phyloP scores from a whole-genome alignment of 2,888 invertebrate species.

The Limnephilus lunatus region DNA sequence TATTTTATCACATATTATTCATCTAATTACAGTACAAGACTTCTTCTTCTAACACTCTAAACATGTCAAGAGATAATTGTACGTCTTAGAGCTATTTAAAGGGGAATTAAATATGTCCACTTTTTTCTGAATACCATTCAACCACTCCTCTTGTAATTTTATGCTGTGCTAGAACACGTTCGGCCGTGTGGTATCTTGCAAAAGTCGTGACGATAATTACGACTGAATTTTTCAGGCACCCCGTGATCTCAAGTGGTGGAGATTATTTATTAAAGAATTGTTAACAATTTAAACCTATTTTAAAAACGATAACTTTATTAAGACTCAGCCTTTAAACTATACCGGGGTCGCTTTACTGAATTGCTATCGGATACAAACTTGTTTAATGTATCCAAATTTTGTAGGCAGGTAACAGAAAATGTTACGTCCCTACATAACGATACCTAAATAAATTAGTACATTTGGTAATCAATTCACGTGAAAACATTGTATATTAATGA shows the following conservation, averaged over 20 bases:
- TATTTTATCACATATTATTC: too few species aligned
- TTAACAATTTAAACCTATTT: not conserved
- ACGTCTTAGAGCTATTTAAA: too few species aligned
- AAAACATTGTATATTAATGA: conserved; percentile 2
- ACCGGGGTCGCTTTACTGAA: not conserved
- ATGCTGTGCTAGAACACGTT: too few species aligned
- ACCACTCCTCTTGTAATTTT: too few species aligned
- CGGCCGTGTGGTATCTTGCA: too few species aligned
- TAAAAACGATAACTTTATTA: not conserved
- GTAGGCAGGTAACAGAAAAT: not conserved
- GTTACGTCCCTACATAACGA: not conserved
- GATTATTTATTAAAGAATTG: not conserved
- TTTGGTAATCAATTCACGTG: not conserved
- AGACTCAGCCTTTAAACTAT: not conserved
- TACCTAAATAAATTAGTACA: not conserved
- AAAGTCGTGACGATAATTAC: too few species aligned
- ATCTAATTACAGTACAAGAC: too few species aligned
- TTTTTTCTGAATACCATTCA: too few species aligned
- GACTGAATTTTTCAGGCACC: too few species aligned
- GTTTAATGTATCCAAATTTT: not conserved
- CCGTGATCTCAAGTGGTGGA: not conserved
- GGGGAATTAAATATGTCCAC: too few species aligned
- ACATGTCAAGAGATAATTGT: too few species aligned
- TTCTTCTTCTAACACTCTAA: too few species aligned
- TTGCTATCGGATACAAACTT: not conserved